Base-by-base conservation (phyloP, 53 echinoderm and acorn worm species). In the Stichopus horrens region DNA sequence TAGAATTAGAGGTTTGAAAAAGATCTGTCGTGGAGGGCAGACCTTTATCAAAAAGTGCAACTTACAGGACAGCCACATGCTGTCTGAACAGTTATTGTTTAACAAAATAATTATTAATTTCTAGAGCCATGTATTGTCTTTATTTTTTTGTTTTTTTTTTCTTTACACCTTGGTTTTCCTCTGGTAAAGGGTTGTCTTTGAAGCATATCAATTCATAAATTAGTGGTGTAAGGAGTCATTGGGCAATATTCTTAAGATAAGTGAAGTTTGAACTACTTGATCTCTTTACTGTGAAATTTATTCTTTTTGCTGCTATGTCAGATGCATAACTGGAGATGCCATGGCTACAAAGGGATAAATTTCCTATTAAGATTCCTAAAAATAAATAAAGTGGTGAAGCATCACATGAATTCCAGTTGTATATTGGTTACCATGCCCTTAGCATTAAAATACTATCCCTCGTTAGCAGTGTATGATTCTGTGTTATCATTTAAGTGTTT, bases 121-220 rank as follows among this genome's bases (percentile, higher is more conserved):
- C 14, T 71, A 71, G 71, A 71, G 71, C 71, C 71, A 71, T 71
- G 19, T 71, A 71, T 37, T 2, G 2, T 71, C 71, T 71, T 71
- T 63, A 7, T 63, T 37, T 0, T 63, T 18, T 68, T 68, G 10
- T 68, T 16, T 4, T 71, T 20, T 71, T 71, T 18, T 71, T 71
- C 71, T 71, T 71, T 71, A 18, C 71, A 71, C 71, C 71, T 71
- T 71, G 71, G 71, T 71, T 71, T 71, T 71, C 18, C 18, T 71
- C 71, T 71, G 71, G 63, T 63, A 13, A 63, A 13, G 63, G 63
- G 63, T 63, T 13, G 71, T 13, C 18, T 13, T 71, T 71, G 18
- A 16, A 71, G 7, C 71, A 71, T 71, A 6, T 2, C 37, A 37
- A 37, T 37, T 19, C 16, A 71, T 71, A 71, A 18, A 20, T 71